Conservation (phyloP, 2,797 vertebrate species). For the Takifugu ocellatus region DNA sequence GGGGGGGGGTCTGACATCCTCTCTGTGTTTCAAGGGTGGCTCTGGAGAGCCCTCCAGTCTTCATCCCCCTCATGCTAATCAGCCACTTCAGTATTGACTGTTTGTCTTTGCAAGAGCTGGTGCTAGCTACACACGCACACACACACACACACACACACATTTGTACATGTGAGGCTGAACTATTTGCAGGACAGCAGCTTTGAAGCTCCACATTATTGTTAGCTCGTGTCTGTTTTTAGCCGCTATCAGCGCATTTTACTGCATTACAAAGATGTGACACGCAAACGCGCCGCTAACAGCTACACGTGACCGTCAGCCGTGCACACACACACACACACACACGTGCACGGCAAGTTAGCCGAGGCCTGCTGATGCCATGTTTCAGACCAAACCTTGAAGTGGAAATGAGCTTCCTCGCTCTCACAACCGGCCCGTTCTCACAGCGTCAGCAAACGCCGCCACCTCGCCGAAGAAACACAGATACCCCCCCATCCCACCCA, state of each 20-base stretch:
- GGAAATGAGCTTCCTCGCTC: slow-evolving; percentile 72
- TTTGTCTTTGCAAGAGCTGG: slow-evolving; percentile 50
- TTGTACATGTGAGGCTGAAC: slow-evolving; percentile 16
- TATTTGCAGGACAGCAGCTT: slow-evolving; percentile 44
- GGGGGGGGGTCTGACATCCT: slow-evolving; percentile 70
- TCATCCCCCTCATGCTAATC: slow-evolving; percentile 65
- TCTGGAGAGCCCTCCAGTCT: slow-evolving; percentile 63
- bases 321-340: slow-evolving; percentile 2
- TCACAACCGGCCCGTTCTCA: slow-evolving; percentile 70
- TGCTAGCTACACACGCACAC: slow-evolving; percentile 32
- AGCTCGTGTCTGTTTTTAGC: slow-evolving; percentile 69
- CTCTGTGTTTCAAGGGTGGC: slow-evolving; percentile 60
- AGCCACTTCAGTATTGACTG: slow-evolving; percentile 58
- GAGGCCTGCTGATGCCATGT: slow-evolving; percentile 77
- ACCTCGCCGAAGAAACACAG: slow-evolving; percentile 42
- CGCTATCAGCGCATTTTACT: slow-evolving; percentile 70
- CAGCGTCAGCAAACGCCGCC: slow-evolving; percentile 72
- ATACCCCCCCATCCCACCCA: slow-evolving; percentile 6
- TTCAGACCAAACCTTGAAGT: slow-evolving; percentile 76
- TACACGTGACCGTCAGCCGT: slow-evolving; percentile 39
- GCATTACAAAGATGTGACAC: slow-evolving; percentile 39
- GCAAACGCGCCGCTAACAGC: slow-evolving; percentile 40
- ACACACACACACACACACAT: slow-evolving; percentile 4
- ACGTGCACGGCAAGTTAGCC: slow-evolving; percentile 29
- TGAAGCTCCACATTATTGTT: slow-evolving; percentile 49